These are phyloP conservation scores for Hedya salicella DNA, from an alignment of 2,888 invertebrate genomes.

Conservation along the genomic window DNA sequence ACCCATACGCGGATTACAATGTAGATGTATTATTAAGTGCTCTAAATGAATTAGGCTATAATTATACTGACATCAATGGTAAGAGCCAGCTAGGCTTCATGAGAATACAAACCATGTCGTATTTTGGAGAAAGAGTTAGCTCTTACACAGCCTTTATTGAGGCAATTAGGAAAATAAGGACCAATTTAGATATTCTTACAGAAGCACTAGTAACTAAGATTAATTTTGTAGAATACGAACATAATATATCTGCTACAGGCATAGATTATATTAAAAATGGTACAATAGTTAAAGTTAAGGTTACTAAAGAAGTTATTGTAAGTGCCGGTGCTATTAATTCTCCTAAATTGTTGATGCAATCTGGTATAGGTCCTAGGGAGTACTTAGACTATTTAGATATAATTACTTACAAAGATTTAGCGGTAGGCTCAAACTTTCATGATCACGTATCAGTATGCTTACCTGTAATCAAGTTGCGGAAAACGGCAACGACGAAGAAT, in stretches of 20 bases:
- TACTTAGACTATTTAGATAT: slow-evolving; percentile 77
- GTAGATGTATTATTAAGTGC: slow-evolving; percentile 75
- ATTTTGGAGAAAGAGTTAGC: slow-evolving; percentile 78
- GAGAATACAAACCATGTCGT: slow-evolving; percentile 78
- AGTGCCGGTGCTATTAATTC: slow-evolving; percentile 77
- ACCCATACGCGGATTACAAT: slow-evolving; percentile 76
- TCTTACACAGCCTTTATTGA: slow-evolving; percentile 77
- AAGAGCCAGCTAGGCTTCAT: slow-evolving; percentile 76
- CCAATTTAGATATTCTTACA: slow-evolving; percentile 69
- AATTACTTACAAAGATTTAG: slow-evolving; percentile 66
- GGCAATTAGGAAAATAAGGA: slow-evolving; percentile 70
- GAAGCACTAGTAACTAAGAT: slow-evolving; percentile 77
- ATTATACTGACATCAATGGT: slow-evolving; percentile 78
- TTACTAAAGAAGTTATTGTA: slow-evolving; percentile 72
- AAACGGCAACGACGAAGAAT: slow-evolving; percentile 67
- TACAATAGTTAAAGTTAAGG: slow-evolving; percentile 64
- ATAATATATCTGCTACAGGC: slow-evolving; percentile 61
- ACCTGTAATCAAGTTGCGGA: slow-evolving; percentile 72
- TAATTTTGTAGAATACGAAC: slow-evolving; percentile 60
- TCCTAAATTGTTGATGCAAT: slow-evolving; percentile 77
- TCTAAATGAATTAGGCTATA: slow-evolving; percentile 75
- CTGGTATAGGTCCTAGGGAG: slow-evolving; percentile 76
- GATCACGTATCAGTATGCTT: slow-evolving; percentile 78
- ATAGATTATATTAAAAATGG: slow-evolving; percentile 76
- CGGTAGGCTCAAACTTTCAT: slow-evolving; percentile 79